Base-by-base conservation (phyloP, 2,797 vertebrate species). In the Glyptemys insculpta region DNA sequence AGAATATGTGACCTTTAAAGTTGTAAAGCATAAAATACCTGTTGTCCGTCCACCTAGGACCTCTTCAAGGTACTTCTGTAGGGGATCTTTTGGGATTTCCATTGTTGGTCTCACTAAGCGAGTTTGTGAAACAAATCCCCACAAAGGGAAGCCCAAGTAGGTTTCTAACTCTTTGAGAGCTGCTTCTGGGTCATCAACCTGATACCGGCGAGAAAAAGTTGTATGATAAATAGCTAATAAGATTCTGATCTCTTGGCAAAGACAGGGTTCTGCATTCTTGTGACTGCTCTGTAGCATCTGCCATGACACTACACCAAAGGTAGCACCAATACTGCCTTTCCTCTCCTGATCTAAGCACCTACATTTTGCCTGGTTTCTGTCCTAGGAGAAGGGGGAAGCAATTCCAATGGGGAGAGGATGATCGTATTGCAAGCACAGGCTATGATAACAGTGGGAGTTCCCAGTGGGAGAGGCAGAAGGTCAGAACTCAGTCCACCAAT, bases 141-240 rank as follows among this genome's bases (percentile, higher is more conserved):
- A 89, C 93, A 99, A 91, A 3, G 98, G 95, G 94, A 99, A 98
- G 41, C 98, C 97, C 95, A 99, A 94, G 18, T 79, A 91, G 12
- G 81, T 49, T 96, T 99, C 98, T 91, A 99, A 93, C 57, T 99
- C 98, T 89, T 97, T 95, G 76, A 99, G 49, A 4, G 98, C 98
- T 52, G 47, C 92, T 81, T 92, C 96, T 41, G 96, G 95, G 62
- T 98, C 97, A 68, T 85, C 8, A 0, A 99, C 98, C 99, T 99
- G 92, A 82, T 97, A 83, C 16, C 78, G 87, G 87, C n/a, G 81
- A 29, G 62, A 31, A 12, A 76, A 91, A 68, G 18, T 27, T 21
- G 76, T 31, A 25, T 62, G 47, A 53, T 2, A 85, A 62, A 14
- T 14, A 6, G 44, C 59, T 81, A 62, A 44, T 15, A 80, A 82